Base-by-base conservation (phyloP, 2,797 vertebrate species). In the Neomorphus geoffroyi region DNA sequence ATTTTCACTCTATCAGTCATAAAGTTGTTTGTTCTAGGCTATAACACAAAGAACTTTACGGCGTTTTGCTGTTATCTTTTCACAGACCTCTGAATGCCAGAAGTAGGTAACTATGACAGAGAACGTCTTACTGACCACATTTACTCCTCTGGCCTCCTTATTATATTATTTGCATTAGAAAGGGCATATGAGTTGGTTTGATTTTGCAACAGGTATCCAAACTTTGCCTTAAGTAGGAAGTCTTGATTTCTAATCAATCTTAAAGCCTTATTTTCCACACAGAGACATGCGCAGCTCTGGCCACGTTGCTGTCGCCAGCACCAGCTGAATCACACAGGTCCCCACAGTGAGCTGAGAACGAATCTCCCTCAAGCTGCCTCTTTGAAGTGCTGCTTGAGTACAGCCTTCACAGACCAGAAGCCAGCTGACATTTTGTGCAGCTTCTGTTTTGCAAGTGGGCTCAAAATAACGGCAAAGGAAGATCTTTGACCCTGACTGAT, bases 381-480 rank as follows among this genome's bases (percentile, higher is more conserved):
- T 97, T 92, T 94, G 93, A 95, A 96, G 92, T 75, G 81, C 56
- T 90, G 92, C 75, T 84, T 3, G 0, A 89, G 70, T 4, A 4
- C 73, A 77, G 74, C 69, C 87, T 80, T 90, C 81, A 19, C 64
- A 41, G 73, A 71, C 90, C 93, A 91, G 69, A 5, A 86, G 92
- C 1, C 8, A 88, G 72, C 46, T 94, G 96, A 89, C 83, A 82
- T 95, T 92, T 90, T 94, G 91, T 73, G 83, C 74, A 51, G 70
- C 70, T 80, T 77, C 80, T 81, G 7, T 66, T 93, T 74, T 65
- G 60, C 27, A 61, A 28, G 33, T 0, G 0, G 62, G 65, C 93
- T 91, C 26, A 43, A 94, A 97, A 96, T 93, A 95, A 84, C 69
- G 84, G 87, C 62, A 86, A 94, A 94, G 65, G 61, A 33, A 41